Base-by-base conservation (phyloP, 1,140 invertebrate species). In the Rhynchophorus ferrugineus region DNA sequence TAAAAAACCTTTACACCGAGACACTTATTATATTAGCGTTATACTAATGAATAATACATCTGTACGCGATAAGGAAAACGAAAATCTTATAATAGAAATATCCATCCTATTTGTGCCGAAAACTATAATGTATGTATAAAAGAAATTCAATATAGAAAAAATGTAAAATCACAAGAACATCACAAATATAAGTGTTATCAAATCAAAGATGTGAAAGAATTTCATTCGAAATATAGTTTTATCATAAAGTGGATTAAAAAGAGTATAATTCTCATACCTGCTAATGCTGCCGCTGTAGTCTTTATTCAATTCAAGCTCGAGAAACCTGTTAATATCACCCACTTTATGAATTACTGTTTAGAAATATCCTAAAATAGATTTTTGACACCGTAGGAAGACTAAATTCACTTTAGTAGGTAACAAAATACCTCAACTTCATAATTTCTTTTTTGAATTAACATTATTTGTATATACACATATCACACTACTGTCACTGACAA, bases 1-100 rank as follows among this genome's bases (percentile, higher is more conserved):
- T 64, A 64, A 65, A 49, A 39, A 63, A 63, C 58, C 59, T 59
- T 57, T 59, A 67, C 64, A 66, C 56, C 61, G 49, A 67, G 48
- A 67, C 65, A 67, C 59, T 63, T 62, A 65, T 56, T 59, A 56
- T 45, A 29, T 45, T 51, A 56, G 49, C 44, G 53, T 51, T 49
- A 58, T 44, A 57, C 54, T 61, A 57, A 53, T 57, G 49, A 49
- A 49, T 54, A 61, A 18, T 59, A 57, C 44, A 56, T 49, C n/a
- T n/a, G 56, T 57, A 56, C 56, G 57, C 57, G 52, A 57, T 41
- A 13, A 20, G 18, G 38, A 57, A 50, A 51, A 36, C 49, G 37
- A 49, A 49, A 39, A 45, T 49, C 17, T 42, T 14, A 49, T 42
- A 51, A 45, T 49, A 42, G 44, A 37, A 51, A 29, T 49, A 3